A percentile compares a stretch with the other conserved stretches of the same genome.
Evolutionary conservation across 2,113 vertebrate species (phyloP).

Genomic region (Nothoprocta perdicaria): DNA sequence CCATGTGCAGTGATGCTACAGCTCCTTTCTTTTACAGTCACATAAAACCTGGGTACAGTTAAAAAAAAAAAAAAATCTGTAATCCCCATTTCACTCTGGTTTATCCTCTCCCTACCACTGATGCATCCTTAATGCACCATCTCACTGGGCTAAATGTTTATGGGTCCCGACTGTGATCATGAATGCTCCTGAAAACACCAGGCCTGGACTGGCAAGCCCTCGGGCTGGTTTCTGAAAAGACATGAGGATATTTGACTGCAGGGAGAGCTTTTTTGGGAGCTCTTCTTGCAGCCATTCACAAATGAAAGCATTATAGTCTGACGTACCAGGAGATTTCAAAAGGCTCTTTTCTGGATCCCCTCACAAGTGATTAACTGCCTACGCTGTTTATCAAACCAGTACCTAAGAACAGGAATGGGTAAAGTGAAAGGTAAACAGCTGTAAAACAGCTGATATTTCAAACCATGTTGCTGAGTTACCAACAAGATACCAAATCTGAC

Average conservation of each 20-base stretch:
- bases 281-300: neutral
- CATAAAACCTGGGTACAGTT: neutral
- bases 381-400: neutral
- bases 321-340: neutral
- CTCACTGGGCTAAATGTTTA: neutral
- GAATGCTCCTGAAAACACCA: neutral
- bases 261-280: neutral
- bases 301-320: neutral
- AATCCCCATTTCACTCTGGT: neutral
- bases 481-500: neutral
- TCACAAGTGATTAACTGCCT: neutral
- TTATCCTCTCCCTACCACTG: neutral
- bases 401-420: neutral
- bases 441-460: neutral
- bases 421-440: neutral
- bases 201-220: neutral
- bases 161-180: neutral
- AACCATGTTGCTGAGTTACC: neutral
- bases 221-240: neutral
- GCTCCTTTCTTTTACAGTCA: neutral
- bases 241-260: neutral
- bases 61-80: accelerated
- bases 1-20: neutral
- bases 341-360: neutral
- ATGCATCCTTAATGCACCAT: neutral